Conservation (phyloP, 1,140 invertebrate genomes). For the Acyrthosiphon pisum region DNA sequence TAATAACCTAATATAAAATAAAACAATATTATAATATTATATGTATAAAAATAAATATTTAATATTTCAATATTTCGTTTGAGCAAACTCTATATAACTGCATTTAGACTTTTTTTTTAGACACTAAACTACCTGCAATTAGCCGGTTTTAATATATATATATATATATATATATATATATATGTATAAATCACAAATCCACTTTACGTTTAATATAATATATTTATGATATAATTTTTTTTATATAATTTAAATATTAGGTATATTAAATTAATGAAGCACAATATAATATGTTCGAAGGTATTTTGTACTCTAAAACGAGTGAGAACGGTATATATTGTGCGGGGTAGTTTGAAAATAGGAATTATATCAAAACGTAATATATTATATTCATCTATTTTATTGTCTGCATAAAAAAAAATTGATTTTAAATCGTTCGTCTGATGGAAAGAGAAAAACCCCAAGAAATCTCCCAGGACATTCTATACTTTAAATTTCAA, state of each 20-base stretch:
- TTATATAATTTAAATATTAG: constrained; percentile 1
- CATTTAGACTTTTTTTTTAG: background rate
- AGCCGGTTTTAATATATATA: background rate
- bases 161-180: constrained; percentile 18
- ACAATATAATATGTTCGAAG: background rate
- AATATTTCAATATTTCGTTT: constrained; percentile 36
- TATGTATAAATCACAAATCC: constrained; percentile 24
- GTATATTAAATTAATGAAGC: constrained; percentile 13
- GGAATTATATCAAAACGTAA: background rate
- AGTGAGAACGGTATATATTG: background rate
- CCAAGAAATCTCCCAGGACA: background rate
- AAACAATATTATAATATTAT: background rate
- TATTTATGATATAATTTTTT: background rate
- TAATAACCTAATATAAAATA: constrained; percentile 9
- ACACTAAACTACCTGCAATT: constrained; percentile 19
- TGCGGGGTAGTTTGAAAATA: background rate
- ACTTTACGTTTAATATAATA: constrained; percentile 3
- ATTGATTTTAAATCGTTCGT: background rate
- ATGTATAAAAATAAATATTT: constrained; percentile 29
- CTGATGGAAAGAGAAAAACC: background rate
- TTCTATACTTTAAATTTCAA: background rate
- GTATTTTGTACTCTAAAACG: constrained; percentile 29
- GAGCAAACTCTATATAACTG: constrained; percentile 41
- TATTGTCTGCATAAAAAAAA: background rate
- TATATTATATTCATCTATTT: background rate